Conservation (phyloP, 2,113 vertebrate genomes). For the Mormyrus lacerda region DNA sequence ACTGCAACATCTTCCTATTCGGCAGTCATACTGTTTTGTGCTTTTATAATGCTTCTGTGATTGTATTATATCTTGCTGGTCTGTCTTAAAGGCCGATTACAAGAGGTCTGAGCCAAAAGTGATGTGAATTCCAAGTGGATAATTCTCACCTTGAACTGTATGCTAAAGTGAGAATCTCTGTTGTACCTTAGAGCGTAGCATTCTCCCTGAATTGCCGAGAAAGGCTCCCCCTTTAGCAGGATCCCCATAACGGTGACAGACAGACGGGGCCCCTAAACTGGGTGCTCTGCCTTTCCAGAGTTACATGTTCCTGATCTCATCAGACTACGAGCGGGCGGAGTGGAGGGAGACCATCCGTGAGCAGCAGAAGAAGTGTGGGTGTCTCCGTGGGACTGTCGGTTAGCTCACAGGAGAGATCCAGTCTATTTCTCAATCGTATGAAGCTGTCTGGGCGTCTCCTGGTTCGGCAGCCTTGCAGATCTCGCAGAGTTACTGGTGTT, state of each 20-base stretch:
- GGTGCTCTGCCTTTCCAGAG: slow-evolving; percentile 55
- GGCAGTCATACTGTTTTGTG: not conserved
- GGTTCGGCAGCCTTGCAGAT: not conserved
- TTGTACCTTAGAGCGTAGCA: not conserved
- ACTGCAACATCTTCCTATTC: not conserved
- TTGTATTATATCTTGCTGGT: not conserved
- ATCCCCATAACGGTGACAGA: not conserved
- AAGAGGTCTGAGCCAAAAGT: not conserved
- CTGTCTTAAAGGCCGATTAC: not conserved
- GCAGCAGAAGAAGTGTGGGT: slow-evolving; percentile 96
- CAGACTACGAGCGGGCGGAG: slow-evolving; percentile 90
- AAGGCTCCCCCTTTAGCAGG: not conserved
- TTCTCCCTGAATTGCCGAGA: not conserved
- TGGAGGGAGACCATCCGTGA: slow-evolving; percentile 90
- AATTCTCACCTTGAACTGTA: not conserved
- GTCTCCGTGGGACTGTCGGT: not conserved
- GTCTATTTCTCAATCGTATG: not conserved
- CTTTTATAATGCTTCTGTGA: not conserved
- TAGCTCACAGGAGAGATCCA: not conserved
- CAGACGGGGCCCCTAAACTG: not conserved
- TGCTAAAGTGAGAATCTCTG: not conserved
- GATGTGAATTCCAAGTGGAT: not conserved
- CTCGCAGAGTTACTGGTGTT: not conserved
- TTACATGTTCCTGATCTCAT: slow-evolving; percentile 89
- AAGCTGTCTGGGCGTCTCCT: not conserved